Evolutionary conservation across 1,140 invertebrate species (phyloP).

Genomic region (Heliothis subflexa): DNA sequence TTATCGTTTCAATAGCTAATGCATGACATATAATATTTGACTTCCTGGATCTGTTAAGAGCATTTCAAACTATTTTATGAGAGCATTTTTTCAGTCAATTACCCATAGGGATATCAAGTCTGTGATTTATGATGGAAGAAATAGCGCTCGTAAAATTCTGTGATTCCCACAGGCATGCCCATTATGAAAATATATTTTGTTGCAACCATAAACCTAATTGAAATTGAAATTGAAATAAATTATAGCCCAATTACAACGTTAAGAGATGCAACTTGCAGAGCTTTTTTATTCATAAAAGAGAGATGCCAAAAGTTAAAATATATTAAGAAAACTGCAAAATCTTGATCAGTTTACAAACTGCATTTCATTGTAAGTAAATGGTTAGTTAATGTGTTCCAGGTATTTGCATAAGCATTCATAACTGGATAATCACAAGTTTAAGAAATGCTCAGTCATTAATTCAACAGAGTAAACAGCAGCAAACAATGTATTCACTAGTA

Average conservation of each 20-base stretch:
- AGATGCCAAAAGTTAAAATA: no score
- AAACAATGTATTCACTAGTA: neutral
- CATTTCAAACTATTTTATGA: constrained; percentile 6
- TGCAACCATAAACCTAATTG: no score
- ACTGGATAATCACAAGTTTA: neutral
- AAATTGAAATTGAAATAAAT: no score
- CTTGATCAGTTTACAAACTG: neutral
- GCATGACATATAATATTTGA: neutral
- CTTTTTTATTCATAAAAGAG: no score
- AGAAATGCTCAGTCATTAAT: constrained; percentile 4
- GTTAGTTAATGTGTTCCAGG: neutral
- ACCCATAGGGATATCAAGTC: neutral
- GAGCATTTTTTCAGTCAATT: neutral
- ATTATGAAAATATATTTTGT: no score
- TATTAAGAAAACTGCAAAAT: no score
- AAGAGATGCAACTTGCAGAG: no score
- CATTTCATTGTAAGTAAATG: neutral
- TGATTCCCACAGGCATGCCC: no score
- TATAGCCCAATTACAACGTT: no score
- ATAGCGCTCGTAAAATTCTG: no score
- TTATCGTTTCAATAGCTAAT: constrained; percentile 7
- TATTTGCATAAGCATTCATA: neutral
- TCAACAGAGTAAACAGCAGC: neutral
- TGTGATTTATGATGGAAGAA: neutral
- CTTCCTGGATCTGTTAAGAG: neutral